Conservation (phyloP, 2,888 invertebrate genomes). For the Aelia acuminata region DNA sequence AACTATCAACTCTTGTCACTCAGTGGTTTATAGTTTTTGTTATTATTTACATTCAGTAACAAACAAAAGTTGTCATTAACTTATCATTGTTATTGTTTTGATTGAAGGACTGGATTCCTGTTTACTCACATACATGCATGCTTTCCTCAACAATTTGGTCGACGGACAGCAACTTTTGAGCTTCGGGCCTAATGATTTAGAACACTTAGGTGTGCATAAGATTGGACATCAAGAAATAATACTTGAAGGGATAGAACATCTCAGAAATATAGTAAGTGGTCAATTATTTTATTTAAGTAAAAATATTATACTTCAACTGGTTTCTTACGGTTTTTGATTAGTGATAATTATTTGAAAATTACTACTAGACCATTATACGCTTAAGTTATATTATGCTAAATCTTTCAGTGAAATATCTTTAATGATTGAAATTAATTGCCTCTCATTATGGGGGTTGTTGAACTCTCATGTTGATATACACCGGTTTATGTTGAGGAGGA, state of each 20-base stretch:
- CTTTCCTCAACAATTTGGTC: slow-evolving; percentile 85
- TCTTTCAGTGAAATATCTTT: not conserved
- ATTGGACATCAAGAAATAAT: slow-evolving; percentile 95
- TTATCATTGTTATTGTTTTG: slow-evolving; percentile 64
- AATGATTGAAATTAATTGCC: not conserved
- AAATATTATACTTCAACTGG: not conserved
- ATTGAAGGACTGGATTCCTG: slow-evolving; percentile 82
- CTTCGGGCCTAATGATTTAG: slow-evolving; percentile 89
- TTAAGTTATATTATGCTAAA: not conserved
- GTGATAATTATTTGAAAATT: not conserved
- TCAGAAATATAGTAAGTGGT: slow-evolving; percentile 86
- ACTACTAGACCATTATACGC: not conserved
- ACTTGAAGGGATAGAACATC: slow-evolving; percentile 91
- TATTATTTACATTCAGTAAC: slow-evolving; percentile 21
- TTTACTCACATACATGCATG: slow-evolving; percentile 84
- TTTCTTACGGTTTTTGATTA: not conserved
- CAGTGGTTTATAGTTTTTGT: not conserved
- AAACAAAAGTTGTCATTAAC: slow-evolving; percentile 37
- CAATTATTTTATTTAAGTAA: not conserved
- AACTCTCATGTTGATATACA: slow-evolving; percentile 5
- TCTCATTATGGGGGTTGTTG: not conserved
- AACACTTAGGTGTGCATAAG: slow-evolving; percentile 86
- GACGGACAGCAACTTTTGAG: slow-evolving; percentile 87
- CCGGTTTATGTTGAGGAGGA: not conserved
- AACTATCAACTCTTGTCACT: not conserved